A percentile compares a stretch with the other conserved stretches of the same genome.
phyloP scores from a whole-genome alignment of 2,888 invertebrate genomes.

The Brenthis ino region DNA sequence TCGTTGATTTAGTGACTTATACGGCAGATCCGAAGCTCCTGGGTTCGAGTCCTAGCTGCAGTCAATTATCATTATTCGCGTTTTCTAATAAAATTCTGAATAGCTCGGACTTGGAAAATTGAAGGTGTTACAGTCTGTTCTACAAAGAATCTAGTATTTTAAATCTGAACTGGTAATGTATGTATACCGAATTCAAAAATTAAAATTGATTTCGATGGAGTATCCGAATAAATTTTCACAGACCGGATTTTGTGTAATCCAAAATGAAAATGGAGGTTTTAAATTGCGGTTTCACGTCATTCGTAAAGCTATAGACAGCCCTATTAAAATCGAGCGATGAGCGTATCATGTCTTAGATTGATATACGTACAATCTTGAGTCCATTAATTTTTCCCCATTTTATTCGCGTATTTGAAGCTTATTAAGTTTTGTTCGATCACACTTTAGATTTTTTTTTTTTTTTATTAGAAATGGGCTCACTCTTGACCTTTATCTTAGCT shows the following conservation, averaged over 20 bases:
- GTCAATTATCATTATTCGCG: too few relatives aligned
- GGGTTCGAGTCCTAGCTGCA: too few relatives aligned
- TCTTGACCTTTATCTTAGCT: too few relatives aligned
- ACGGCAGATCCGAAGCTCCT: too few relatives aligned
- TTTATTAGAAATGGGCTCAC: too few relatives aligned
- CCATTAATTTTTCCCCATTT: conserved; percentile 27
- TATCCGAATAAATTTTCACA: conserved; percentile 9
- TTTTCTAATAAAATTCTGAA: too few relatives aligned
- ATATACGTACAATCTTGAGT: conserved; percentile 28
- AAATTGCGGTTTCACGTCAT: conserved; percentile 23
- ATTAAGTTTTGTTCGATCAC: too few relatives aligned
- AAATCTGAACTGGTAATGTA: background rate
- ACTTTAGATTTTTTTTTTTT: too few relatives aligned
- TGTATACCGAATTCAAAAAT: background rate
- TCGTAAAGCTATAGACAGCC: conserved; percentile 32
- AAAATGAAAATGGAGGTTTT: conserved; percentile 29
- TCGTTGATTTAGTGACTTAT: too few relatives aligned
- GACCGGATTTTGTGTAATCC: conserved; percentile 23
- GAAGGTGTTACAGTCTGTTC: too few relatives aligned
- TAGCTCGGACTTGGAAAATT: too few relatives aligned
- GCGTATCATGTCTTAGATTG: conserved; percentile 32
- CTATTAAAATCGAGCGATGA: conserved; percentile 35
- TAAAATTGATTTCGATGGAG: background rate
- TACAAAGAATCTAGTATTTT: too few relatives aligned
- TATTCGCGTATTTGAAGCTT: conserved; percentile 7